phyloP scores from a whole-genome alignment of 2,113 vertebrate genomes.

The Phasianus colchicus region DNA sequence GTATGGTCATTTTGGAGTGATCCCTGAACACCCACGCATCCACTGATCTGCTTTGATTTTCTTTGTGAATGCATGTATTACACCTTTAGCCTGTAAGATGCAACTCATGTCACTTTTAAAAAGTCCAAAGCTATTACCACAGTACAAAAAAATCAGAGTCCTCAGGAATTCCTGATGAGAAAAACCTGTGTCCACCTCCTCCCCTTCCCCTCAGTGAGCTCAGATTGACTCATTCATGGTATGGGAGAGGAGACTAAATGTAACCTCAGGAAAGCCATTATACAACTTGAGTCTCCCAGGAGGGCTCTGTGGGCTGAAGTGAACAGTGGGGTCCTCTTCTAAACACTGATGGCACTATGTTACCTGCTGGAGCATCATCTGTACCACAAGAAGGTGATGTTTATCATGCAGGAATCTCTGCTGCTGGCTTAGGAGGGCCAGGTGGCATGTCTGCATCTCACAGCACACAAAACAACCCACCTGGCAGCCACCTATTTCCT shows the following conservation, averaged over 20 bases:
- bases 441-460: too few species aligned
- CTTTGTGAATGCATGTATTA: not conserved
- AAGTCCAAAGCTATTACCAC: not conserved
- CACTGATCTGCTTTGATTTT: not conserved
- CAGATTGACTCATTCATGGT: not conserved
- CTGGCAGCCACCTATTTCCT: too few species aligned
- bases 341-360: fast-evolving
- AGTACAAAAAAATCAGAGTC: not conserved
- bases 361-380: not conserved
- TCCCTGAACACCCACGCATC: not conserved
- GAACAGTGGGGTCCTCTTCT: not conserved
- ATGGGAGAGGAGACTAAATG: too few species aligned
- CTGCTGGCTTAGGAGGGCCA: not conserved
- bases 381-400: fast-evolving
- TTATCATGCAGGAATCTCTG: not conserved
- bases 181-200: fast-evolving
- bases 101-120: not conserved
- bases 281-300: not conserved
- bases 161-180: not conserved
- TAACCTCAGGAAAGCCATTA: not conserved
- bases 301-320: too few species aligned
- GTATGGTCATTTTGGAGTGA: not conserved
- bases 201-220: not conserved
- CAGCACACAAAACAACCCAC: too few species aligned
- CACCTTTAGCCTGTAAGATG: not conserved